These are phyloP conservation scores for Sebastes iracundus DNA, from an alignment of 2,797 vertebrate genomes.

Conservation along the genomic window DNA sequence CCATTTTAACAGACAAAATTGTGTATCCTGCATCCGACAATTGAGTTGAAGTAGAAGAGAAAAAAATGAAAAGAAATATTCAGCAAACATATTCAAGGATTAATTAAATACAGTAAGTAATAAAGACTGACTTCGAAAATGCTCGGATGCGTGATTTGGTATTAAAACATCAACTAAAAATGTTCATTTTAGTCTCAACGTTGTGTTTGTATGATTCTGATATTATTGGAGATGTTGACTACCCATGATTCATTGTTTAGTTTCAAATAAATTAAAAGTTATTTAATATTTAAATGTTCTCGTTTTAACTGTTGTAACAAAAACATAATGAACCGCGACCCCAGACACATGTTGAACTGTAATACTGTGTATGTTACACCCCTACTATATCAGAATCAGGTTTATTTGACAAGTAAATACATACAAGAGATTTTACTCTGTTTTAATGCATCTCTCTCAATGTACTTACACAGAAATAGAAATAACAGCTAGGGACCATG, in stretches of 20 bases:
- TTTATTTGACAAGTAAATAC: no score
- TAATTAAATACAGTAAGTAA: not conserved
- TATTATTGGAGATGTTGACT: no score
- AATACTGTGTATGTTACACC: not conserved
- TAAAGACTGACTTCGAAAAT: not conserved
- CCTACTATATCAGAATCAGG: no score
- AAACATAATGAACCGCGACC: not conserved
- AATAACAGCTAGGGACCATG: no score
- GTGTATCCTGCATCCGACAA: not conserved
- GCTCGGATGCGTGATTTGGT: not conserved
- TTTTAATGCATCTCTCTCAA: no score
- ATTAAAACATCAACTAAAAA: not conserved
- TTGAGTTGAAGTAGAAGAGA: rapidly evolving
- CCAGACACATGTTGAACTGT: not conserved
- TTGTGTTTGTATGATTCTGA: not conserved
- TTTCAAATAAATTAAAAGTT: no score
- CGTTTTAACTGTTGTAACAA: not conserved
- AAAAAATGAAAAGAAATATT: not conserved
- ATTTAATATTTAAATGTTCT: no score
- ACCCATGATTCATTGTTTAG: no score
- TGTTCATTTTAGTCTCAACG: not conserved
- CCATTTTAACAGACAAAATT: not conserved
- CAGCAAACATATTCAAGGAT: not conserved
- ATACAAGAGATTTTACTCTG: no score
- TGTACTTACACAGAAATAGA: no score